Evolutionary conservation across 2,888 invertebrate genomes (phyloP).

Genomic region (Schizotus pectinicornis): DNA sequence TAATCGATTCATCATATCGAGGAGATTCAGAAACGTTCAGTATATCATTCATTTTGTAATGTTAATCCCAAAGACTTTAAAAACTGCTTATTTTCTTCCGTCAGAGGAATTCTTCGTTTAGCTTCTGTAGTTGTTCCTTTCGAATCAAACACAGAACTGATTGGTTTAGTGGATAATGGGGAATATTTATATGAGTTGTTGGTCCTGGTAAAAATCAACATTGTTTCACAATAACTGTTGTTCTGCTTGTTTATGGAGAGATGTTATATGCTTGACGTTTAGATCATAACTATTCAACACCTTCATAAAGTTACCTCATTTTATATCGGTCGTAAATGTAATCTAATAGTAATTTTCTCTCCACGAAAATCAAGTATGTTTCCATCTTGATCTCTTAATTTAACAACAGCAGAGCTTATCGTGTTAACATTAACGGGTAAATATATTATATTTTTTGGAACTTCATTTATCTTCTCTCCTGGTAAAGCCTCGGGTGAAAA

Average conservation of each 20-base stretch:
- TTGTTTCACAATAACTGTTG: conserved; percentile 2
- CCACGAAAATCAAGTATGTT: conserved; percentile 44
- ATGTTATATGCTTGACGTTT: background rate
- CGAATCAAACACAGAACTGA: conserved; percentile 7
- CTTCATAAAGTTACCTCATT: conserved; percentile 2
- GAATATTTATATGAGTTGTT: conserved; percentile 10
- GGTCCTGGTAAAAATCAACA: conserved; percentile 21
- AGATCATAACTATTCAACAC: background rate
- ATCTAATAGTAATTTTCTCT: conserved; percentile 42
- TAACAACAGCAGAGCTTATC: conserved; percentile 40
- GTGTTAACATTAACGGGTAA: conserved; percentile 41
- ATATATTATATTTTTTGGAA: conserved; percentile 47
- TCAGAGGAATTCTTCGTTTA: conserved; percentile 3
- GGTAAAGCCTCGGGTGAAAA: conserved; percentile 45
- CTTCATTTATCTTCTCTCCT: conserved; percentile 51
- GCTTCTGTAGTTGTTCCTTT: conserved; percentile 13
- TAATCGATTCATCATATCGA: conserved; percentile 36
- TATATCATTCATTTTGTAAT: conserved; percentile 27
- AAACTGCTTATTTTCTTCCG: conserved; percentile 24
- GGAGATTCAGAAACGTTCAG: conserved; percentile 30
- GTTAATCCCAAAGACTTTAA: conserved; percentile 24
- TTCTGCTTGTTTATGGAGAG: too few species aligned
- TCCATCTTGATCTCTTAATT: conserved; percentile 44
- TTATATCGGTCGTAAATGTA: conserved; percentile 19
- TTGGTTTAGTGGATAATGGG: background rate